Evolutionary conservation across 2,113 vertebrate genomes (phyloP).

Genomic region (Climacteris rufus): DNA sequence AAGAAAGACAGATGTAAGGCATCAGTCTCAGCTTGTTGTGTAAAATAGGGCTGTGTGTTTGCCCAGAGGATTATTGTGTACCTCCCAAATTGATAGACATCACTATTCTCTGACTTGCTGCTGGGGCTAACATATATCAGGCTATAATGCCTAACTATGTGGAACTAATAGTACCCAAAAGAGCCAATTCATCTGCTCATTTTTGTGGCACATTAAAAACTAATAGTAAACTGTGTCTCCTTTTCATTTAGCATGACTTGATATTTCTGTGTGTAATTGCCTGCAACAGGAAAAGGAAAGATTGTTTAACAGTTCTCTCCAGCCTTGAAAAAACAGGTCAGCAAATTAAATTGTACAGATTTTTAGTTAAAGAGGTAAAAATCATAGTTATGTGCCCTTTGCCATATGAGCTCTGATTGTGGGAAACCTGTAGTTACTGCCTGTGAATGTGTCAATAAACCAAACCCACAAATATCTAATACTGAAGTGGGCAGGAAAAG

Average conservation of each 20-base stretch:
- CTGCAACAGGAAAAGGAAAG: background rate
- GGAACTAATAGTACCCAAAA: conserved; percentile 54
- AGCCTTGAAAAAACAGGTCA: background rate
- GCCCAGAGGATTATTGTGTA: background rate
- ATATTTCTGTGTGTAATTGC: background rate
- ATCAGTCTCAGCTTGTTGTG: background rate
- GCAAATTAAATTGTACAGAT: conserved; percentile 1
- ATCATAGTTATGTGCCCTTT: background rate
- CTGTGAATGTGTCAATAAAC: background rate
- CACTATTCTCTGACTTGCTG: background rate
- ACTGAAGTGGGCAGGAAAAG: background rate
- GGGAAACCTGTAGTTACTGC: background rate
- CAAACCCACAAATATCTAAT: background rate
- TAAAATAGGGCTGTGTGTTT: background rate
- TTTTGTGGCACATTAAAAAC: conserved; percentile 7
- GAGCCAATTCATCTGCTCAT: conserved; percentile 18
- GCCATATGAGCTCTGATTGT: background rate
- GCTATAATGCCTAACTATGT: conserved; percentile 27
- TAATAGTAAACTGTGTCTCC: background rate
- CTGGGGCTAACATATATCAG: background rate
- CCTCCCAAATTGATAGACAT: background rate
- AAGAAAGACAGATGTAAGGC: background rate
- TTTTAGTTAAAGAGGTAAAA: conserved; percentile 1
- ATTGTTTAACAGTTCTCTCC: background rate
- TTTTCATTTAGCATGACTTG: conserved; percentile 14